Percentiles rank a stretch among this genome's conserved stretches.
Conservation (phyloP, 2,113 vertebrate genomes). For the Rhinoptilus africanus region DNA sequence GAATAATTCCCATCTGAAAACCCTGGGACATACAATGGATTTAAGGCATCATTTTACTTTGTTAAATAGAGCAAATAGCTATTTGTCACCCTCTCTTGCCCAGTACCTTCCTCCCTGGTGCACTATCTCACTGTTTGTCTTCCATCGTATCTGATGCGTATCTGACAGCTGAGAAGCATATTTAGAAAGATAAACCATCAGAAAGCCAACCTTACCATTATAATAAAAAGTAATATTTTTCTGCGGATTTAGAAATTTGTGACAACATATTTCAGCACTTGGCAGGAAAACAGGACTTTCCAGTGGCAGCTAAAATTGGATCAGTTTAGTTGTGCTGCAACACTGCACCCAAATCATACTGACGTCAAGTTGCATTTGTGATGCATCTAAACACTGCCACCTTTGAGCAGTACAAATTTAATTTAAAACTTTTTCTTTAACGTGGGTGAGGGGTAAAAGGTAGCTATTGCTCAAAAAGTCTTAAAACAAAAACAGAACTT, state of each 20-base stretch:
- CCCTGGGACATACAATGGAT: background rate
- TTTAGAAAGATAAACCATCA: background rate
- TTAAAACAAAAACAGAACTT: constrained; percentile 69
- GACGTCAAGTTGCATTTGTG: background rate
- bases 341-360: background rate
- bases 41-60: background rate
- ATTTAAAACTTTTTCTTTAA: background rate
- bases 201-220: background rate
- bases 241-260: background rate
- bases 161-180: background rate
- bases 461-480: background rate
- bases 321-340: background rate
- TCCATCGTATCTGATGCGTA: background rate
- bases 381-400: background rate
- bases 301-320: background rate
- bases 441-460: background rate
- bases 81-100: background rate
- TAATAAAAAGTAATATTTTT: background rate
- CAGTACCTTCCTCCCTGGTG: background rate
- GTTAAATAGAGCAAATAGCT: background rate
- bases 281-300: background rate
- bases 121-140: background rate
- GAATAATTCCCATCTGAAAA: background rate
- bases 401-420: background rate
- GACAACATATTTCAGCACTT: background rate